phyloP scores from a whole-genome alignment of 2,113 vertebrate species.

The Hemichromis elongatus region DNA sequence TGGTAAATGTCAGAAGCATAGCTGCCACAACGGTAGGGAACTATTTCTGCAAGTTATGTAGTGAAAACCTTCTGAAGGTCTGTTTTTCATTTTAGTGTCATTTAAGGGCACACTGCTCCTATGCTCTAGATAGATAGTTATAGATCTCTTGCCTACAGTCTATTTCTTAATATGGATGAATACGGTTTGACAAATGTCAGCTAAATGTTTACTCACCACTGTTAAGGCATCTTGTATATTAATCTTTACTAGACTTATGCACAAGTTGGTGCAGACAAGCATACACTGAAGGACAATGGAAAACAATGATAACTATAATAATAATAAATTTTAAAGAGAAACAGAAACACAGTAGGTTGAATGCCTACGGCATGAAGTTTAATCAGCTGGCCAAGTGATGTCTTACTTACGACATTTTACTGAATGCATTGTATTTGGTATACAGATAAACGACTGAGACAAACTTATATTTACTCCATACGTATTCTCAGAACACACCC shows the following conservation, averaged over 20 bases:
- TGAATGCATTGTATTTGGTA: neutral
- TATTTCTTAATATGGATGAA: neutral
- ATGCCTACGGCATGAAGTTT: neutral
- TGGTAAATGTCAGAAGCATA: neutral
- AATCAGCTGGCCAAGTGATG: neutral
- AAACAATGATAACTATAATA: neutral
- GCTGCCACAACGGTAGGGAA: neutral
- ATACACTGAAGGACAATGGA: neutral
- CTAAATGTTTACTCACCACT: neutral
- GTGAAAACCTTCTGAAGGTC: neutral
- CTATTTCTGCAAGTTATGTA: neutral
- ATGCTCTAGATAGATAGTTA: rapidly evolving
- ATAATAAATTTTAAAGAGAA: no score
- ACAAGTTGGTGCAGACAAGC: neutral
- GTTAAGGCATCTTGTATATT: neutral
- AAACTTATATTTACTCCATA: neutral
- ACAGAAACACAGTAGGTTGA: no score
- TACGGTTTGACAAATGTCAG: neutral
- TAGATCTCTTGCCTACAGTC: neutral
- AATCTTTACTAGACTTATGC: neutral
- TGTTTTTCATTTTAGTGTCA: neutral
- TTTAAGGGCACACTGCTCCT: neutral
- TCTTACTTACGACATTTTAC: neutral
- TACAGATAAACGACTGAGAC: neutral
- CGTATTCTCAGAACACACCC: neutral